These are phyloP conservation scores for Trichomalopsis sarcophagae DNA, from an alignment of 1,140 invertebrate species.

Conservation along the genomic window DNA sequence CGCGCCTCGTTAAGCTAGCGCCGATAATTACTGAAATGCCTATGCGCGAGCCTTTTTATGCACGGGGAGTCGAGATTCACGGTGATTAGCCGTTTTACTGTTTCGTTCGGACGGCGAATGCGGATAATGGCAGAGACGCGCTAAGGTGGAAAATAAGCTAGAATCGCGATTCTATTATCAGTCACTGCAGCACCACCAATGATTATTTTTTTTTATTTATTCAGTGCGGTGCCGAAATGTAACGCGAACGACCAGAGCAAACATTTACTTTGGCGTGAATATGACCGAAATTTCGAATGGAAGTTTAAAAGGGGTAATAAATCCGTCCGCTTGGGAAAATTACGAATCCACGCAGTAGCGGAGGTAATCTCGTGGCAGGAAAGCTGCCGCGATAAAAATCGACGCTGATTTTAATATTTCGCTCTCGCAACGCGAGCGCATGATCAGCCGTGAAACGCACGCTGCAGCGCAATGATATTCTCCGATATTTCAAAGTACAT, in stretches of 20 bases:
- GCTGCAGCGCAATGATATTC: not conserved
- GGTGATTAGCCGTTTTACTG: conserved; percentile 32
- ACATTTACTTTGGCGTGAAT: not conserved
- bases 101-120: not conserved
- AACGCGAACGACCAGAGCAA: not conserved
- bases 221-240: too few species aligned
- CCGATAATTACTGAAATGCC: conserved; percentile 39
- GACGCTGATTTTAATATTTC: not conserved
- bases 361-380: too few species aligned
- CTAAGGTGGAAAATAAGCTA: too few species aligned
- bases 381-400: too few species aligned
- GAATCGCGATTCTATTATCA: too few species aligned
- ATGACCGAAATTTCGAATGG: not conserved
- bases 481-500: not conserved
- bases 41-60: conserved; percentile 6
- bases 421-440: too few species aligned
- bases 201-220: too few species aligned
- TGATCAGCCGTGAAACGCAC: not conserved
- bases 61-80: conserved; percentile 6
- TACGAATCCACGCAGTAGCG: not conserved
- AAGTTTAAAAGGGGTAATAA: not conserved
- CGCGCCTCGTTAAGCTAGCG: conserved; percentile 24
- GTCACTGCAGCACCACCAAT: too few species aligned
- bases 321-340: not conserved
- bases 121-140: conserved; percentile 1